Base-by-base conservation (phyloP, 2,113 vertebrate species). In the Pedionomus torquatus region DNA sequence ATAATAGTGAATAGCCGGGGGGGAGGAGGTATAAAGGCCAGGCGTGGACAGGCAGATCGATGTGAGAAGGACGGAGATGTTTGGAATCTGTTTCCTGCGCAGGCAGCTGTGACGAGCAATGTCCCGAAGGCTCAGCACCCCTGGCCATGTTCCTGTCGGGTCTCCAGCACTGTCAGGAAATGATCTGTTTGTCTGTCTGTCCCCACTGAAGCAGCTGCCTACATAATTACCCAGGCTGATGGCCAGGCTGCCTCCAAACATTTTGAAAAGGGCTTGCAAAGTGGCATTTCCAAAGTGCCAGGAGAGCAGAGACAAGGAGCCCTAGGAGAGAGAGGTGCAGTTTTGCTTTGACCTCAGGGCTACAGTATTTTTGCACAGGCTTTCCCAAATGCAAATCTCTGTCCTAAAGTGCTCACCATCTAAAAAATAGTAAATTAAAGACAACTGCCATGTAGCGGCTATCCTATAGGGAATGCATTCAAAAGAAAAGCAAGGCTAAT, bases 111-210 rank as follows among this genome's bases (percentile, higher is more conserved):
- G 80, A 90, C 64, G 80, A 91, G 57, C 89, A 64, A 24, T 0
- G 23, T 92, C 74, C 72, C 89, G 77, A 71, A 91, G 77, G 69
- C 49, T 69, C 80, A 87, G 69, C 61, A 39, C 18, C 39, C 23
- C 33, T 0, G 0, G 14, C n/a, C 1, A 0, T 0, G 0, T 51
- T 90, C 55, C 71, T 93, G 80, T 82, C 17, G 3, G 37, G 49
- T 57, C 57, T 92, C 64, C 83, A 83, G 54, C 0, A 0, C 86
- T 89, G 30, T 78, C 88, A 75, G 76, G 90, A 94, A 97, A 89
- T 93, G 0, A 0, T 68, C 57, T 66, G 49, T 78, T 69, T 88
- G 30, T 89, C 87, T 76, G 66, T 77, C 70, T 19, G 13, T 72
- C 74, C 17, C 9, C 1, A 14, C 39, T 84, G 75, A 57, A 94